Evolutionary conservation across 30 jellyfish, hydroid and myxozoan genomes (phyloP), one percentile per base, ranked within the genome.

Genomic region (Cassiopea andromeda): DNA sequence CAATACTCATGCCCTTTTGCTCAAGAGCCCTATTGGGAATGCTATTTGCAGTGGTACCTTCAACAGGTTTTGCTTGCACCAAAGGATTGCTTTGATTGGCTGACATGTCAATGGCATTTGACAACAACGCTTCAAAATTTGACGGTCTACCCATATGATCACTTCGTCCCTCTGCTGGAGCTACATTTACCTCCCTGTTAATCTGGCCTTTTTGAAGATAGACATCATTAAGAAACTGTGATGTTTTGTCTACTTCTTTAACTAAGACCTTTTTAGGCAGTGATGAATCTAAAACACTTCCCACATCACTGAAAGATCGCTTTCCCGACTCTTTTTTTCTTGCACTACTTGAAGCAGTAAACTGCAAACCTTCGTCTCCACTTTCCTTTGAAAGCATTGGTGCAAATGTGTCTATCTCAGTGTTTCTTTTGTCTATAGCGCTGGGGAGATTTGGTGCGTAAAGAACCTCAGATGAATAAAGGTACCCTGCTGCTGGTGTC

Each of bases 51-150:
- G 18, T 43, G 59, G 1, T 66, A 16, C 16, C 16, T 54, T 70
- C 79, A 4, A 19, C 1, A 15, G 57, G 15, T 19, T 70, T 70
- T 44, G 85, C 50, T 13, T 82, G 48, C 10, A 45, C 49, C 46
- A 89, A 43, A 1, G 89, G 19, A 1, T 76, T n/a, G 17, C 80
- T 60, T 18, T 77, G 86, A 43, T 73, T 59, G 69, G 64, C 44
- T 1, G 90, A 77, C 60, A 87, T 76, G 45, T 81, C 73, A 60
- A 87, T 87, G 1, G 94, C 88, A 54, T 87, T 87, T 57, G 94
- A 87, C n/a, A 87, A 71, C 78, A 87, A 45, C 73, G 94, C 77
- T 66, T 87, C 90, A 68, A 87, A 87, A 87, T 87, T 73, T 47
- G 90, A 27, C 14, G 90, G 15, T 15, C 77, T 87, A 0, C 10